A percentile compares a stretch with the other conserved stretches of the same genome.
Evolutionary conservation across 2,888 invertebrate genomes (phyloP).

Genomic region (Euplagia quadripunctaria): DNA sequence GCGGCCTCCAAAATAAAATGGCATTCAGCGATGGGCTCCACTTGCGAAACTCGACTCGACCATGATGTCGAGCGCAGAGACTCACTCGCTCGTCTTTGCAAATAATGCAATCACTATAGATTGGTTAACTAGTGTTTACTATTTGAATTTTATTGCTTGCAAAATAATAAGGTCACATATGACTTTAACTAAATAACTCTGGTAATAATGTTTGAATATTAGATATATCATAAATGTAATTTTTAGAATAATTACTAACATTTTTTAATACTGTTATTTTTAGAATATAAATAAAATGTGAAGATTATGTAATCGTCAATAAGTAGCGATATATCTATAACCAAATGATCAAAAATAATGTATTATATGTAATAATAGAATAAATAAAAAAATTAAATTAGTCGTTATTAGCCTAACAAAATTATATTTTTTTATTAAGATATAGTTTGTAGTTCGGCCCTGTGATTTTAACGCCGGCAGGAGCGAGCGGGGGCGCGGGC

Average conservation of each 20-base stretch:
- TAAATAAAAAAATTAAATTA: not conserved
- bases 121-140: slow-evolving; percentile 55
- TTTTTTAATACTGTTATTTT: not conserved
- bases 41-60: slow-evolving; percentile 84
- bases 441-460: slow-evolving; percentile 59
- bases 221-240: too few species aligned
- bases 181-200: not conserved
- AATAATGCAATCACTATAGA: slow-evolving; percentile 71
- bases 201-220: not conserved
- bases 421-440: slow-evolving; percentile 20
- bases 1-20: slow-evolving; percentile 87
- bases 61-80: slow-evolving; percentile 73
- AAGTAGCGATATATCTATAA: not conserved
- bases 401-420: not conserved
- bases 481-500: slow-evolving; percentile 47
- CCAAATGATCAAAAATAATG: not conserved
- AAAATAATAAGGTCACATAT: slow-evolving; percentile 2
- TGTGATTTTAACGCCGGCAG: slow-evolving; percentile 57
- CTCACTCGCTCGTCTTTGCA: slow-evolving; percentile 70
- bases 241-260: not conserved
- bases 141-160: slow-evolving; percentile 4
- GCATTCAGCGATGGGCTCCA: slow-evolving; percentile 86
- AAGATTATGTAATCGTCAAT: not conserved
- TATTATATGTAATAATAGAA: not conserved
- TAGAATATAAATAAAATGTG: not conserved